Evolutionary conservation across 2,113 vertebrate genomes (phyloP).

Genomic region (Leucosticte australis): DNA sequence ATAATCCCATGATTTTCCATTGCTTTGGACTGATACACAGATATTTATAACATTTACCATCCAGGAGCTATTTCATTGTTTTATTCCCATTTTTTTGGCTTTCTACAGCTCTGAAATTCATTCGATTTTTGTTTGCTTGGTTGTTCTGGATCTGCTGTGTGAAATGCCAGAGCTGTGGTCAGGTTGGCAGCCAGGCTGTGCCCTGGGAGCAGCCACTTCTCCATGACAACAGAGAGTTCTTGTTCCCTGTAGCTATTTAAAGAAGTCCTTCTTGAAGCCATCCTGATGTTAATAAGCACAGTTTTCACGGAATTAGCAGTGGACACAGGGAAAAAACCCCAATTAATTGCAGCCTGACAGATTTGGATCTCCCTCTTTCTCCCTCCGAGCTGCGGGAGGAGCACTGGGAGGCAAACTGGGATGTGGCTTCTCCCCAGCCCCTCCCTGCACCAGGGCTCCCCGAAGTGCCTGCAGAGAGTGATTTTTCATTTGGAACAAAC

Average conservation of each 20-base stretch:
- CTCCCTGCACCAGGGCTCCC: neutral
- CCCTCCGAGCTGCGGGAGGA: neutral
- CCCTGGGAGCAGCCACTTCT: neutral
- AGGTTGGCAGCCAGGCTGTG: neutral
- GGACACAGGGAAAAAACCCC: neutral
- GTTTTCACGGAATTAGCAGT: neutral
- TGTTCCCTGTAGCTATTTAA: neutral
- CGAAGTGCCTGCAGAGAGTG: neutral
- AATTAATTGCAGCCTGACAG: neutral
- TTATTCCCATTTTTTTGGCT: neutral
- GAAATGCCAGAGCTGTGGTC: neutral
- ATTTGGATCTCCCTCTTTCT: accelerated
- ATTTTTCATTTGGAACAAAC: slow-evolving; percentile 20
- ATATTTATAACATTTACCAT: neutral
- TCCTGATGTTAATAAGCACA: neutral
- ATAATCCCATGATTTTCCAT: neutral
- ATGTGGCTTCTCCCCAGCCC: neutral
- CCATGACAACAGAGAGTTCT: neutral
- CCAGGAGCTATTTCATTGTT: neutral
- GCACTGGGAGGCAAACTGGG: neutral
- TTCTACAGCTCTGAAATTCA: neutral
- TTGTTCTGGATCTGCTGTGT: neutral
- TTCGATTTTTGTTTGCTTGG: neutral
- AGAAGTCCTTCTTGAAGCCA: neutral
- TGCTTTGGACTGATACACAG: neutral